Percentiles rank a stretch among this genome's conserved stretches.
phyloP scores from a whole-genome alignment of 2,113 vertebrate genomes.

The Naja naja region DNA sequence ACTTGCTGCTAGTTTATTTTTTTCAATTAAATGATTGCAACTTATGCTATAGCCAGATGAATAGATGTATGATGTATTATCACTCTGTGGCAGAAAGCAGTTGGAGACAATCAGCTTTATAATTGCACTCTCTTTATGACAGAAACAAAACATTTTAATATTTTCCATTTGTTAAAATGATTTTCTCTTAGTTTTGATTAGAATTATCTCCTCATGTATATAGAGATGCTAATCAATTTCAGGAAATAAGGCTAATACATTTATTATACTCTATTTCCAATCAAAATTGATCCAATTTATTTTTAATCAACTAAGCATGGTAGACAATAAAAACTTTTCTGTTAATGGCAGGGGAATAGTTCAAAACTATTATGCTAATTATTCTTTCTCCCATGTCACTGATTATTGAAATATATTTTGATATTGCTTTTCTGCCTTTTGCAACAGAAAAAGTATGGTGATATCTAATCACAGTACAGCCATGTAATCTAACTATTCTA shows the following conservation, averaged over 20 bases:
- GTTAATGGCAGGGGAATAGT: not conserved
- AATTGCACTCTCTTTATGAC: constrained; percentile 27
- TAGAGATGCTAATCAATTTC: not conserved
- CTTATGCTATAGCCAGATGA: constrained; percentile 52
- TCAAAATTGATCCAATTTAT: not conserved
- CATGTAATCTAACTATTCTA: not conserved
- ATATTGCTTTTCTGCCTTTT: not conserved
- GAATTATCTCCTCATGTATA: not conserved
- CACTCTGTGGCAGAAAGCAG: constrained; percentile 35
- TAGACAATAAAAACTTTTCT: not conserved
- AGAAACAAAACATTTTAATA: constrained; percentile 47
- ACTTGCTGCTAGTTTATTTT: constrained; percentile 29
- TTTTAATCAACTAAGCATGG: fast-evolving
- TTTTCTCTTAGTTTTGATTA: constrained; percentile 8
- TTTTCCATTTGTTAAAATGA: constrained; percentile 37
- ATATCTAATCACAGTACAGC: not conserved
- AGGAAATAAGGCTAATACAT: not conserved
- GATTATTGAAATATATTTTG: constrained; percentile 8
- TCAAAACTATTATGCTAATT: not conserved
- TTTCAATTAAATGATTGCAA: constrained; percentile 58
- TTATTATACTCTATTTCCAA: not conserved
- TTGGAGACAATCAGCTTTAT: constrained; percentile 45
- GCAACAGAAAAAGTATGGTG: not conserved
- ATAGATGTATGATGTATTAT: constrained; percentile 51
- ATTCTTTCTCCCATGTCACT: not conserved